A percentile compares a stretch with the other conserved stretches of the same genome.
These are phyloP conservation scores for Lepus timidus DNA, from an alignment of 2,113 vertebrate species.

Conservation along the genomic window DNA sequence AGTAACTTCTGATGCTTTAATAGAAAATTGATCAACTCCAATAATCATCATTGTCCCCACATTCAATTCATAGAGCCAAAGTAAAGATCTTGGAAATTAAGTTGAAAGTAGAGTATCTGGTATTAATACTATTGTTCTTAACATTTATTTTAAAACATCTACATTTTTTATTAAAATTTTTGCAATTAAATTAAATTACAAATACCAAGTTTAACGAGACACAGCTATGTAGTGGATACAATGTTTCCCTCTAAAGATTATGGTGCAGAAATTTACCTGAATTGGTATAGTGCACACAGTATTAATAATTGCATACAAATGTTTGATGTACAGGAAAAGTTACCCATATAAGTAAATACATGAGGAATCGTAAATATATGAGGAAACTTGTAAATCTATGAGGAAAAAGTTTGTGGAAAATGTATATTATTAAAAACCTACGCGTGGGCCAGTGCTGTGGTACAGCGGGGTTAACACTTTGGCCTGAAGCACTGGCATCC, in stretches of 20 bases:
- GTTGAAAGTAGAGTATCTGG: neutral
- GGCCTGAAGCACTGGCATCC: no score
- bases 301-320: neutral
- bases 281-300: neutral
- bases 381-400: no score
- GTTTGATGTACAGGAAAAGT: neutral
- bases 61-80: neutral
- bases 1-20: neutral
- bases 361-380: no score
- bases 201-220: neutral
- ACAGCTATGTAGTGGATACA: neutral
- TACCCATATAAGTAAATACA: neutral
- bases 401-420: no score
- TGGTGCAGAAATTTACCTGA: neutral
- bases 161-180: neutral
- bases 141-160: neutral
- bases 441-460: no score
- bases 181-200: neutral
- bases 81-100: neutral
- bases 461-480: no score
- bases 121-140: neutral
- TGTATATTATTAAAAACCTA: no score
- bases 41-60: neutral
- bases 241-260: neutral
- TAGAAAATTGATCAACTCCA: neutral